Conservation (phyloP, 2,797 vertebrate species). For the Lagocephalus sceleratus region DNA sequence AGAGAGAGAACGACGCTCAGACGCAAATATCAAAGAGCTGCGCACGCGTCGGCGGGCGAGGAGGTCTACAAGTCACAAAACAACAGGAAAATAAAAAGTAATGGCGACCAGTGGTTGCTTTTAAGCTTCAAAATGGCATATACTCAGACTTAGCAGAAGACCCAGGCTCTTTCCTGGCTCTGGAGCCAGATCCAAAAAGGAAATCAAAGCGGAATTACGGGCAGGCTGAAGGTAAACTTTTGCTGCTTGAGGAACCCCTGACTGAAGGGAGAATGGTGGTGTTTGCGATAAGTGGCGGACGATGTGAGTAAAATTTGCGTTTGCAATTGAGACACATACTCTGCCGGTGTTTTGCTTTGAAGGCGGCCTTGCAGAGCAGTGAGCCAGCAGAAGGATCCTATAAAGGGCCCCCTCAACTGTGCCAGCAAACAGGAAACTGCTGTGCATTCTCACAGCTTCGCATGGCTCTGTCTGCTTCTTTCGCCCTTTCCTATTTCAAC, state of each 20-base stretch:
- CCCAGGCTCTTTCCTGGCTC: no score
- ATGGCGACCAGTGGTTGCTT: no score
- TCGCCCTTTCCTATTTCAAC: constrained; percentile 26
- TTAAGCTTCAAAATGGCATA: no score
- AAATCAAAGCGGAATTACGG: no score
- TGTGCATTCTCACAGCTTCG: constrained; percentile 59
- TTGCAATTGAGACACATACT: constrained; percentile 21
- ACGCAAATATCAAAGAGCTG: no score
- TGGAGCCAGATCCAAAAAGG: no score
- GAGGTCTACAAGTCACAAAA: no score
- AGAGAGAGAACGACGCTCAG: no score
- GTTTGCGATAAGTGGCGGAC: constrained; percentile 3
- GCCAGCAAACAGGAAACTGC: constrained; percentile 70
- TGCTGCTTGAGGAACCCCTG: background rate
- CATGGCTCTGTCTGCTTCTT: constrained; percentile 45
- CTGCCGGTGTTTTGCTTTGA: constrained; percentile 22
- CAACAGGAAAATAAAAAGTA: no score
- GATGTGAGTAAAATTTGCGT: constrained; percentile 23
- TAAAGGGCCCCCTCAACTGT: constrained; percentile 62
- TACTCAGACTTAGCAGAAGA: no score
- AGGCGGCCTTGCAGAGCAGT: constrained; percentile 15
- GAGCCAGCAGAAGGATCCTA: constrained; percentile 48
- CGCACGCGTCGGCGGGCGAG: no score
- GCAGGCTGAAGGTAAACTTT: no score
- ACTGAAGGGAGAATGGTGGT: background rate